Evolutionary conservation across 2,888 invertebrate species (phyloP).

Genomic region (Chrysolina haemoptera): DNA sequence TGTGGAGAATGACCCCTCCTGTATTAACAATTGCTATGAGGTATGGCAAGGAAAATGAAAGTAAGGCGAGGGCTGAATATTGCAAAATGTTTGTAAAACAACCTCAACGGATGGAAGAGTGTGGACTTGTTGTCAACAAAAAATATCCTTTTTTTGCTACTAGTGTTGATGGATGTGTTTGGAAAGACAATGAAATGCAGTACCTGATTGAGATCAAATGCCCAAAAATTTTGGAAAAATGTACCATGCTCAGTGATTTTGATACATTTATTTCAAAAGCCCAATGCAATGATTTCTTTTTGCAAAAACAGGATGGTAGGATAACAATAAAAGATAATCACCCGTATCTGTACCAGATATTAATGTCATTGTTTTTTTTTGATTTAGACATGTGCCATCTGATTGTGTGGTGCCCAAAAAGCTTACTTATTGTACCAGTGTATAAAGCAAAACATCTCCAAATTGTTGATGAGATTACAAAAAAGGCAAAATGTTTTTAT

Average conservation of each 20-base stretch:
- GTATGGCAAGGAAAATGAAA: constrained; percentile 9
- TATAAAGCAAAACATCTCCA: neutral
- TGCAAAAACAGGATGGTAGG: neutral
- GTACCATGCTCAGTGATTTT: neutral
- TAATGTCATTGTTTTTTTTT: too few species aligned
- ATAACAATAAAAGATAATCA: neutral
- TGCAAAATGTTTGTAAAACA: neutral
- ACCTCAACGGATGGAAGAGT: neutral
- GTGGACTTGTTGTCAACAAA: neutral
- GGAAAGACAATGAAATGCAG: neutral
- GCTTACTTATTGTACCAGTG: neutral
- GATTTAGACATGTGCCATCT: too few species aligned
- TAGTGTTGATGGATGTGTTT: neutral
- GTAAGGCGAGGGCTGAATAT: neutral
- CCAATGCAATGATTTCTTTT: neutral
- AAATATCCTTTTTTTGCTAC: neutral
- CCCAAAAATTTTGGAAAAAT: constrained; percentile 7
- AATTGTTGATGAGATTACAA: constrained; percentile 6
- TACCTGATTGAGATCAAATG: neutral
- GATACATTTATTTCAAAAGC: constrained; percentile 3
- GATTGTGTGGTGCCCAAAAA: too few species aligned
- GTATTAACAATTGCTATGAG: neutral
- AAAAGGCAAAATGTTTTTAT: neutral
- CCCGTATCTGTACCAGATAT: neutral
- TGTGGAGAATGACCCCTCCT: too few species aligned